phyloP scores from a whole-genome alignment of 2,888 invertebrate genomes.

The Chaitophorus viminalis region DNA sequence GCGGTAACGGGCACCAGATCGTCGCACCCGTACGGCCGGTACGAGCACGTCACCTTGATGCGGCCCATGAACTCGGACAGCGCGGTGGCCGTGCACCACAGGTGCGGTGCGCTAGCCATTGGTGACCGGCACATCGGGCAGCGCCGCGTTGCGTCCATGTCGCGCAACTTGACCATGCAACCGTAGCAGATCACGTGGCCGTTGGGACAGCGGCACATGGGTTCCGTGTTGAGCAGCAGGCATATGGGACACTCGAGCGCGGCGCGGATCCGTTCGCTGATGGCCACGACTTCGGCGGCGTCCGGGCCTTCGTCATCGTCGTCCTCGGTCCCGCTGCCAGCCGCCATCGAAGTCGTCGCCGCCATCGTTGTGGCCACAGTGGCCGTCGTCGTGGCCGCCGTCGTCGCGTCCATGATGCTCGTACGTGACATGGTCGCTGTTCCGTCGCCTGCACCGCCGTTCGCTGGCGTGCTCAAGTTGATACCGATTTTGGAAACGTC shows the following conservation, averaged over 20 bases:
- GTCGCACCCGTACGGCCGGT: not conserved
- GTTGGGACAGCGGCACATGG: constrained; percentile 1
- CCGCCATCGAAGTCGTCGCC: too few species aligned
- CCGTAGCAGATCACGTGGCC: not conserved
- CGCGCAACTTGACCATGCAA: not conserved
- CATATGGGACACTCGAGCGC: constrained; percentile 21
- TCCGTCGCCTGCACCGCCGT: too few species aligned
- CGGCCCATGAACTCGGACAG: not conserved
- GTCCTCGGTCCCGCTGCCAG: not conserved
- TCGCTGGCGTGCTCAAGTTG: too few species aligned
- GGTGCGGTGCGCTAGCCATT: too few species aligned
- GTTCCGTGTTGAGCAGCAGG: not conserved
- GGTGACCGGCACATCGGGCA: constrained; percentile 29
- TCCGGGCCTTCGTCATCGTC: too few species aligned
- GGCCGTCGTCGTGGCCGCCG: too few species aligned
- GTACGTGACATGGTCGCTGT: too few species aligned
- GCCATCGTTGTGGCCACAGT: too few species aligned
- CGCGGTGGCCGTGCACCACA: not conserved
- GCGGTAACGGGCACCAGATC: not conserved
- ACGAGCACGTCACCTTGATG: not conserved
- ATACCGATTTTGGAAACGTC: too few species aligned
- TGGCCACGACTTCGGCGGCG: not conserved
- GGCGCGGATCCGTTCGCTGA: not conserved
- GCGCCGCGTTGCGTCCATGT: not conserved
- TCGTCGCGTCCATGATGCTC: too few species aligned